A percentile compares a stretch with the other conserved stretches of the same genome.
These are phyloP conservation scores for Lasioglossum malachurum DNA, from an alignment of 2,888 invertebrate species.

Conservation along the genomic window DNA sequence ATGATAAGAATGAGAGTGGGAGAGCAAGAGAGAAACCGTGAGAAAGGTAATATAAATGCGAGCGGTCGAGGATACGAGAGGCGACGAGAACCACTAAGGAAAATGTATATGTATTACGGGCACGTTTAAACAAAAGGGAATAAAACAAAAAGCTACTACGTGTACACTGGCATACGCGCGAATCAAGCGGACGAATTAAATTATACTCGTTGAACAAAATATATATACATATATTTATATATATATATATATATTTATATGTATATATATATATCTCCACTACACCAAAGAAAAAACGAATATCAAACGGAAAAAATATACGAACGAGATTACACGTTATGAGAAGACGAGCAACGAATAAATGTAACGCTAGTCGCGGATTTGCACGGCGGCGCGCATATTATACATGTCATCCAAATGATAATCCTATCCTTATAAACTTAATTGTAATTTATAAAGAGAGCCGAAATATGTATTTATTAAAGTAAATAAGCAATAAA, in stretches of 20 bases:
- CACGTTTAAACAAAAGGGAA: neutral
- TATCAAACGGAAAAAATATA: conserved; percentile 3
- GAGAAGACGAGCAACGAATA: conserved; percentile 42
- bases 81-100: conserved; percentile 60
- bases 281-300: conserved; percentile 1
- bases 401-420: conserved; percentile 79
- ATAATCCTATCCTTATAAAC: conserved; percentile 84
- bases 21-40: conserved; percentile 69
- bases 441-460: conserved; percentile 85
- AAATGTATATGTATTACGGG: conserved; percentile 41
- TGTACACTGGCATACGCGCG: conserved; percentile 53
- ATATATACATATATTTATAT: no score
- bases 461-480: conserved; percentile 85
- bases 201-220: conserved; percentile 15
- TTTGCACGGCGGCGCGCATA: conserved; percentile 65
- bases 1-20: conserved; percentile 69
- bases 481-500: conserved; percentile 85
- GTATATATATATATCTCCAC: neutral
- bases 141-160: conserved; percentile 7
- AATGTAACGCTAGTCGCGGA: conserved; percentile 54
- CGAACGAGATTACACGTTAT: conserved; percentile 45
- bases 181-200: conserved; percentile 49
- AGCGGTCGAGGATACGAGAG: conserved; percentile 60
- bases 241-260: no score
- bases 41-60: conserved; percentile 66